Percentiles rank a stretch among this genome's conserved stretches.
Conservation (phyloP, 2,888 invertebrate species). For the Eilema caniola region DNA sequence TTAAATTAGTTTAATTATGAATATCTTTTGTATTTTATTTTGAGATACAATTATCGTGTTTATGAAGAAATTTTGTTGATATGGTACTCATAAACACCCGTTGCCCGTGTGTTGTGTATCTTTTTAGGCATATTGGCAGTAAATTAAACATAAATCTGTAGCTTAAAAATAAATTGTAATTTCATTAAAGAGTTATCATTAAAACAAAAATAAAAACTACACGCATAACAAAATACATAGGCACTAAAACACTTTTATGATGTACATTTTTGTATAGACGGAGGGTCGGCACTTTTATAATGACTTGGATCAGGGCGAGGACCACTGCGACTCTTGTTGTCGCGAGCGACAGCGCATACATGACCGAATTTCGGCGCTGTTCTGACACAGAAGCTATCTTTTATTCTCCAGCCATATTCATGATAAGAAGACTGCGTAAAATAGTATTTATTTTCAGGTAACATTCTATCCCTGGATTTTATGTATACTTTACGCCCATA, state of each 20-base stretch:
- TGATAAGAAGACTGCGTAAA: constrained; percentile 55
- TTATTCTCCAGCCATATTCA: constrained; percentile 64
- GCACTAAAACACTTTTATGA: background rate
- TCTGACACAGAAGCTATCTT: constrained; percentile 56
- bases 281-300: constrained; percentile 41
- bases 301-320: constrained; percentile 62
- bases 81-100: too few species aligned
- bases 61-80: too few species aligned
- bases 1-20: too few species aligned
- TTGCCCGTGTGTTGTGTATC: too few species aligned
- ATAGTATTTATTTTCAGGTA: constrained; percentile 65
- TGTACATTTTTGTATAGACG: constrained; percentile 11
- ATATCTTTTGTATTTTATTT: too few species aligned
- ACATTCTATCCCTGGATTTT: constrained; percentile 51
- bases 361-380: constrained; percentile 51
- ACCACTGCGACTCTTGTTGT: constrained; percentile 56
- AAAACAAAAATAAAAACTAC: constrained; percentile 3
- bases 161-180: constrained; percentile 1
- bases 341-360: constrained; percentile 55
- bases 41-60: too few species aligned
- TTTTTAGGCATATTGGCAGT: too few species aligned
- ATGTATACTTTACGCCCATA: constrained; percentile 62
- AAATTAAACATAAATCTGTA: background rate
- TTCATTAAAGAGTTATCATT: background rate
- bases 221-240: background rate